Evolutionary conservation across 2,113 vertebrate genomes (phyloP), one percentile per base, ranked within the genome.

Genomic region (Condylura cristata): DNA sequence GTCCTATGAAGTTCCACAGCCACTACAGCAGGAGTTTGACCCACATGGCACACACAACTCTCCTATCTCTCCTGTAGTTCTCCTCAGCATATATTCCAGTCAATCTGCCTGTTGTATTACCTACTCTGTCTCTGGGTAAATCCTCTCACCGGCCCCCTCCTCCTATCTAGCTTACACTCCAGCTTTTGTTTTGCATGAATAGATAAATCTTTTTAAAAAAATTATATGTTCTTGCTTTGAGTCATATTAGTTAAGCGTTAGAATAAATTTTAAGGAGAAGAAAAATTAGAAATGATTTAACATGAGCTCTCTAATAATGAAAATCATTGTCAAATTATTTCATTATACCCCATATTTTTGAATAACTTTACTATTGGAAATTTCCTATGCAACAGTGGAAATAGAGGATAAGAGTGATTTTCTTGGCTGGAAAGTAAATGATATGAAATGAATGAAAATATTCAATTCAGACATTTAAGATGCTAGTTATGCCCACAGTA

Each of bases 261-360:
- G 28, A 63, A 78, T 86, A 58, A 20, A 20, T 39, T 53, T 91
- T 94, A 84, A 53, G 51, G 71, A 85, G 58, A 18, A 85, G 13
- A 85, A 56, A 71, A 83, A 58, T 22, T 53, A 58, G 13, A 81
- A 53, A 53, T 90, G 6, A 7, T 60, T 89, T 72, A 85, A 37
- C 41, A 37, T 78, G 56, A 85, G 7, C 48, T 89, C 16, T 58
- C 8, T 88, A 68, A 61, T 61, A 80, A 91, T 92, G n/a, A 51
- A 86, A 90, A 34, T 28, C 30, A 76, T 78, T 93, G 46, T 34
- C 39, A 87, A 63, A 51, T 94, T 71, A 92, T 85, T 88, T 83
- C 26, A 18, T 61, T 53, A 71, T 83, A 84, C 34, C n/a, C 60
- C 58, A 65, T 3, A 24, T 32, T 93, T 94, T 88, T 83, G 3